Base-by-base conservation (phyloP, 2,113 vertebrate species). In the Planiliza haematocheilus region DNA sequence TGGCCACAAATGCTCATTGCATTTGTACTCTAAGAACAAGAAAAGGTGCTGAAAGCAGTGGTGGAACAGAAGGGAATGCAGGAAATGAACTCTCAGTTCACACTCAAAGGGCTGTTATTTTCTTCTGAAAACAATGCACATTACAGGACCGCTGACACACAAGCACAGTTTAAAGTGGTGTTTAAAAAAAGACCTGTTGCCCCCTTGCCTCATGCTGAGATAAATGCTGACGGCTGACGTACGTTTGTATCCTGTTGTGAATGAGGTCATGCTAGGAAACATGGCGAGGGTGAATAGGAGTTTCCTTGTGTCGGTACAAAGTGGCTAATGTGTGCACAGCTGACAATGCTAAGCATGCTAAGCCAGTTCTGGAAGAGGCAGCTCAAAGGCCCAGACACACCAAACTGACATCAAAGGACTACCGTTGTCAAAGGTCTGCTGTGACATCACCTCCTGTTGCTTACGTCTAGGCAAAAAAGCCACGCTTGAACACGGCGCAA, bases 251-350 rank as follows among this genome's bases (percentile, higher is more conserved):
- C 79, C 43, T 67, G 72, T 46, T 49, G 62, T 16, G 20, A 79
- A 58, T 88, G 87, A 91, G 86, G 77, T 92, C 83, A 89, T 53
- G 1, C 24, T 63, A 84, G 74, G 82, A 88, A 89, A 75, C 30
- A 17, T 42, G 42, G 21, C 45, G 3, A 50, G 79, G 73, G 81
- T 70, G 77, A 84, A 74, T 69, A 75, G 62, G 51, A 53, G 61
- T 83, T 86, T 82, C 70, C 71, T 64, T 83, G 67, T 57, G 67
- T 57, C 45, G 49, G 63, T 60, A 77, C 63, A 81, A 74, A 83
- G 77, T 63, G 63, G 41, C 45, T 68, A 69, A 70, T 84, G 58
- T 63, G 66, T 68, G 58, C 68, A 18, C 7, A 49, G 75, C 82
- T 89, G 83, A 84, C 88, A 77, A 70, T 76, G 52, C 51, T 11